These are phyloP conservation scores for Xestia c-nigrum DNA, from an alignment of 2,888 invertebrate genomes.

Conservation along the genomic window DNA sequence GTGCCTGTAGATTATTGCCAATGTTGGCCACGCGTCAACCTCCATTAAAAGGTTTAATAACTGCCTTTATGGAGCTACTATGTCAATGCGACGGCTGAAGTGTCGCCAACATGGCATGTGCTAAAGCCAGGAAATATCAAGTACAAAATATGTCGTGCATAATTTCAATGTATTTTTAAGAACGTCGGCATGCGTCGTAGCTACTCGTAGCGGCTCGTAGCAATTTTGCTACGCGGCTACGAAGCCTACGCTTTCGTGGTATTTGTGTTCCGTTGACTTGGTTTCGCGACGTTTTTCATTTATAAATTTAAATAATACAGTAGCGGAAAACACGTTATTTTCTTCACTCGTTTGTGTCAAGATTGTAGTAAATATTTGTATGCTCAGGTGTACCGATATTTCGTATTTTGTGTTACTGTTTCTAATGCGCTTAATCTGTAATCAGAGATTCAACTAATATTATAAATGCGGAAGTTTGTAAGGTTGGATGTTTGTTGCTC, in stretches of 20 bases:
- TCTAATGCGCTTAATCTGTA: neutral
- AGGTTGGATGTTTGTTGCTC: no score
- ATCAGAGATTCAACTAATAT: neutral
- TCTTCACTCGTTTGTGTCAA: neutral
- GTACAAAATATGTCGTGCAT: conserved; percentile 35
- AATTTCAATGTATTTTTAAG: conserved; percentile 47
- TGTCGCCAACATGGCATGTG: conserved; percentile 34
- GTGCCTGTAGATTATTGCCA: conserved; percentile 51
- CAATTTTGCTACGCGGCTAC: conserved; percentile 51
- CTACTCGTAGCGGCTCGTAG: conserved; percentile 41
- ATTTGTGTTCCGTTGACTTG: conserved; percentile 31
- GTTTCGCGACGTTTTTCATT: conserved; percentile 32
- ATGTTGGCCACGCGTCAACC: conserved; percentile 46
- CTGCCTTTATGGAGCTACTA: conserved; percentile 44
- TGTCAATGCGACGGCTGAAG: conserved; percentile 44
- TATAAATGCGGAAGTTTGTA: no score
- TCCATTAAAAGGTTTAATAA: conserved; percentile 57
- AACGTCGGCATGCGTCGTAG: conserved; percentile 20
- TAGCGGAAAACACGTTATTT: conserved; percentile 2
- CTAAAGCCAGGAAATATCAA: conserved; percentile 43
- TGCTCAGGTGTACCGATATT: neutral
- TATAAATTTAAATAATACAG: conserved; percentile 15
- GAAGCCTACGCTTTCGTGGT: conserved; percentile 41
- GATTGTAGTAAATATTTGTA: neutral
- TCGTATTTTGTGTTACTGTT: neutral